These are phyloP conservation scores for Eurypyga helias DNA, from an alignment of 2,113 vertebrate species.

Conservation along the genomic window DNA sequence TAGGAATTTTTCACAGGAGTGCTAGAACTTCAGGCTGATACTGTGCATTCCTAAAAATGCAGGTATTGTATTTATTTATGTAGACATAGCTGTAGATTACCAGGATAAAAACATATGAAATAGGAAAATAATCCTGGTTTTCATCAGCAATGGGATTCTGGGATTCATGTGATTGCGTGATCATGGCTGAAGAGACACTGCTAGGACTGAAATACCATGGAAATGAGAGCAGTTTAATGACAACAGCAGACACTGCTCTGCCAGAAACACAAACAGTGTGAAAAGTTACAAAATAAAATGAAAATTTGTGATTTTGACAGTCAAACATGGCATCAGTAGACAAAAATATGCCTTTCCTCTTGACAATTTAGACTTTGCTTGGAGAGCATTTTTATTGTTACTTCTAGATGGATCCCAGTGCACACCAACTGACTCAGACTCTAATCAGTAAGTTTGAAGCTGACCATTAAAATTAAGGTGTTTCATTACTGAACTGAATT, in stretches of 20 bases:
- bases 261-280: background rate
- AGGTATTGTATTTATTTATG: background rate
- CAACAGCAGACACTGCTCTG: background rate
- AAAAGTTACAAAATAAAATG: background rate
- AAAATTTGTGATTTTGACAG: background rate
- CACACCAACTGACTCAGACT: background rate
- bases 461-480: background rate
- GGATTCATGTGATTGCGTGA: background rate
- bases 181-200: background rate
- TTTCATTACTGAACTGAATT: background rate
- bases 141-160: background rate
- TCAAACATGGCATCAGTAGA: background rate
- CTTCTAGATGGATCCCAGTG: background rate
- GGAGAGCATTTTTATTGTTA: background rate
- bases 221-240: background rate
- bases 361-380: background rate
- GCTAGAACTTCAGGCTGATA: background rate
- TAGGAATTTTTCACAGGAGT: background rate
- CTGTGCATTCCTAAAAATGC: background rate
- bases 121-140: background rate
- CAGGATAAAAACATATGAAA: background rate
- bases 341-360: background rate
- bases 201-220: background rate
- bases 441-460: background rate
- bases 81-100: background rate